Conservation (phyloP, 2,797 vertebrate species). For the Oryzias dopingdopingensis region DNA sequence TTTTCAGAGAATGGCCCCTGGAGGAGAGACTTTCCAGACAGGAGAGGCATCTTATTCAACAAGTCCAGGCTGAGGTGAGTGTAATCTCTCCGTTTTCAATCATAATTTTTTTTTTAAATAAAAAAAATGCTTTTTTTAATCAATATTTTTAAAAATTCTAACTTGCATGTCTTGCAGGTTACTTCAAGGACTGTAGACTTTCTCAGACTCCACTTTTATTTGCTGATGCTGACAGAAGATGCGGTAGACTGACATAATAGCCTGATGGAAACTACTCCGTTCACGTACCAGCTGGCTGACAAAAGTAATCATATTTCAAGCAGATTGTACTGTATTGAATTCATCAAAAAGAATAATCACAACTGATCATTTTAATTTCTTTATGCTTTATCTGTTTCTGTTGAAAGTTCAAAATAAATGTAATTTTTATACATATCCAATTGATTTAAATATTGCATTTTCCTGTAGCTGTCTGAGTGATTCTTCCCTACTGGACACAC, state of each 20-base stretch:
- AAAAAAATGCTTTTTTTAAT: background rate
- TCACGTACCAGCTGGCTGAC: slow-evolving; percentile 40
- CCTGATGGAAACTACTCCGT: slow-evolving; percentile 32
- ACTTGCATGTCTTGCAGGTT: slow-evolving; percentile 65
- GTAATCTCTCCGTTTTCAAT: background rate
- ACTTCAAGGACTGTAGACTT: slow-evolving; percentile 74
- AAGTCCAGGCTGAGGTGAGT: slow-evolving; percentile 81
- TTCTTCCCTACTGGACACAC: slow-evolving; percentile 3
- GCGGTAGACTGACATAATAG: slow-evolving; percentile 29
- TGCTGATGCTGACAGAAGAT: slow-evolving; percentile 36
- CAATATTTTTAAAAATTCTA: background rate
- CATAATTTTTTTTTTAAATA: background rate
- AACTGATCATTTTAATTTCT: slow-evolving; percentile 47
- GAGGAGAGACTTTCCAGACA: slow-evolving; percentile 73
- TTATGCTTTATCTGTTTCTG: slow-evolving; percentile 53
- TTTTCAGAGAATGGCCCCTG: slow-evolving; percentile 69
- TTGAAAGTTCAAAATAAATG: slow-evolving; percentile 64
- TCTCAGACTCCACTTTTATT: slow-evolving; percentile 26
- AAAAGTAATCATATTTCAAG: slow-evolving; percentile 45
- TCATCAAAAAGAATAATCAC: slow-evolving; percentile 42
- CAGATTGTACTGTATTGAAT: slow-evolving; percentile 58
- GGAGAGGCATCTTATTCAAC: slow-evolving; percentile 77
- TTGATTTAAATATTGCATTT: slow-evolving; percentile 51
- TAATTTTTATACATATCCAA: slow-evolving; percentile 72
- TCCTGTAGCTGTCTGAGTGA: slow-evolving; percentile 12